Conservation (phyloP, 1,140 invertebrate genomes). For the Fopius arisanus region DNA sequence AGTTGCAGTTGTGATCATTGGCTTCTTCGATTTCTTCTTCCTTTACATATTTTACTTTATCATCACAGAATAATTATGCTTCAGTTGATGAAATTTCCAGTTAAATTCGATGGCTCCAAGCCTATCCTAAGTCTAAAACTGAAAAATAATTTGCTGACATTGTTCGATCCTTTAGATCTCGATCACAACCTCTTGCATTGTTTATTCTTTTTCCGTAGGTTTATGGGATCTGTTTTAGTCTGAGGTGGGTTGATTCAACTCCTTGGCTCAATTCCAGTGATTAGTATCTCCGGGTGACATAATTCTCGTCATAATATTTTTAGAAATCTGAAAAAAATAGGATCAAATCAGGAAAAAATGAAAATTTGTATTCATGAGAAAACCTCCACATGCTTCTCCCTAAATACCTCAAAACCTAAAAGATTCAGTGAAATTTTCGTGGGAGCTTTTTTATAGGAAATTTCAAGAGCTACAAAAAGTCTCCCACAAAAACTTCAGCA, state of each 20-base stretch:
- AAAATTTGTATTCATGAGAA: not conserved
- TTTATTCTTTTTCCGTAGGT: not conserved
- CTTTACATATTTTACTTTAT: not conserved
- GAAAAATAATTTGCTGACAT: conserved; percentile 57
- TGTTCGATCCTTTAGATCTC: conserved; percentile 39
- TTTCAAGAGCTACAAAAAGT: too few relatives aligned
- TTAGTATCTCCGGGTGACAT: not conserved
- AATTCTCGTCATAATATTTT: not conserved
- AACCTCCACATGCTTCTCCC: too few relatives aligned
- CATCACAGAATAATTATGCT: not conserved
- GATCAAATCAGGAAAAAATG: not conserved
- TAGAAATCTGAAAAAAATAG: not conserved
- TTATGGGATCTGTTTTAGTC: not conserved
- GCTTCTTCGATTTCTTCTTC: not conserved
- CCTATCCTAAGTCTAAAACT: conserved; percentile 59
- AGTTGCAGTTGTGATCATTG: not conserved
- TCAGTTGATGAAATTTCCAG: not conserved
- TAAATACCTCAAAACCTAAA: too few relatives aligned
- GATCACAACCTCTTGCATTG: conserved; percentile 26
- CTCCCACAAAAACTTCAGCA: too few relatives aligned
- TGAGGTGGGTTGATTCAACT: not conserved
- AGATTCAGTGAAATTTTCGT: too few relatives aligned
- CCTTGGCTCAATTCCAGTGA: not conserved
- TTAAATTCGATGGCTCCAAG: not conserved
- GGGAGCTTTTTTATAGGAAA: too few relatives aligned